Evolutionary conservation across 2,888 invertebrate species (phyloP).

Genomic region (Tortrix viridana): DNA sequence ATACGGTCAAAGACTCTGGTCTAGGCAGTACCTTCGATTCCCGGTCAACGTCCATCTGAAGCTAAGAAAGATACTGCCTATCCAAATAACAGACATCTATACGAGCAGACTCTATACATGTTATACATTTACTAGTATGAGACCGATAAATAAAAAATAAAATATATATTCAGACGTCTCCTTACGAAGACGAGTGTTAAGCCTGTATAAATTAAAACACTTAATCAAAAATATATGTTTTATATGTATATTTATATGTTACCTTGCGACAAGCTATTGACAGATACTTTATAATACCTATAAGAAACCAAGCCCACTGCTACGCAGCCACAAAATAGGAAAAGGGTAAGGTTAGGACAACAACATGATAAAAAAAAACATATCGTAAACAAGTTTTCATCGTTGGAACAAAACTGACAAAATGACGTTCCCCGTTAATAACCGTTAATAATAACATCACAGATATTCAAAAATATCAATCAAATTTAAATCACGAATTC

Average conservation of each 20-base stretch:
- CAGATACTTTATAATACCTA: constrained; percentile 70
- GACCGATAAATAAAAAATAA: constrained; percentile 53
- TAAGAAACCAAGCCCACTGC: constrained; percentile 83
- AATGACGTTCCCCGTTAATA: too few species aligned
- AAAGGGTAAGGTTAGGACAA: constrained; percentile 37
- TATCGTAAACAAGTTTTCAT: neutral
- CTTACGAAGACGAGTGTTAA: constrained; percentile 74
- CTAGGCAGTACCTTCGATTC: constrained; percentile 74
- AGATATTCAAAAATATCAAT: neutral
- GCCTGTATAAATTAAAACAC: constrained; percentile 58
- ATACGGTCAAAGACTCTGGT: constrained; percentile 57
- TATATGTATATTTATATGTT: constrained; percentile 58
- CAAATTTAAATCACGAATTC: too few species aligned
- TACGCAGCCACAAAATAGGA: constrained; percentile 71
- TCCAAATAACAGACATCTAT: constrained; percentile 77
- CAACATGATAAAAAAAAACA: constrained; percentile 9
- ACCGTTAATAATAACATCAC: too few species aligned
- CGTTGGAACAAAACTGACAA: neutral
- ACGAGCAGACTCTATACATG: constrained; percentile 76
- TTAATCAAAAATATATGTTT: constrained; percentile 52
- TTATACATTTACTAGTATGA: constrained; percentile 70
- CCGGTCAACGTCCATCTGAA: constrained; percentile 40
- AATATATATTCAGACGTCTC: constrained; percentile 59
- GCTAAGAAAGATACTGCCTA: constrained; percentile 76
- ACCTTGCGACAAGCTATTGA: constrained; percentile 80